Evolutionary conservation across 2,888 invertebrate species (phyloP), one percentile per base, ranked within the genome.

Genomic region (Meghimatium bilineatum): DNA sequence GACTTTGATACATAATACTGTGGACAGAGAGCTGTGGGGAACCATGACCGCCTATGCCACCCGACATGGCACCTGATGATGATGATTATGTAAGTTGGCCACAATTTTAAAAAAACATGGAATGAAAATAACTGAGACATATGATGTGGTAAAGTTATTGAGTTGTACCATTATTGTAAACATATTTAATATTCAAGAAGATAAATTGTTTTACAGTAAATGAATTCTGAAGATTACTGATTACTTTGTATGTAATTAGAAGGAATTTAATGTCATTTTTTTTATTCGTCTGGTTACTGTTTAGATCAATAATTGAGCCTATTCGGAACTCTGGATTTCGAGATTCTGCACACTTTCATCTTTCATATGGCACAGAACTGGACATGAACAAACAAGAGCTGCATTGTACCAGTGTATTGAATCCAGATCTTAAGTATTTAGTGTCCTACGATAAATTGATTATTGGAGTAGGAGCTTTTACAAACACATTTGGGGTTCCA

Each of bases 251-350:
- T 34, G 2, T 20, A 8, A 17, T 34, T 67, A 10, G 12, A 67
- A 34, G n/a, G 32, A 34, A 67, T 67, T 14, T 34, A 67, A 34
- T 32, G 2, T 34, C 32, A 8, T 56, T 56, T 34, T 1, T 34
- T 56, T 44, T 8, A 44, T 67, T 67, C 20, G 12, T 34, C 67
- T 44, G 29, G 10, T 8, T 32, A 10, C 36, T 38, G 26, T 60
- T n/a, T 71, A 93, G 94, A 82, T 94, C 94, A 20, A 93, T 94
- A 69, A 93, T 93, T 77, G 94, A 94, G 85, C 94, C 94, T 52
- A 88, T 94, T 0, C 88, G 94, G 38, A 93, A 94, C 86, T 88
- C 90, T 26, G 91, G 90, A 26, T 94, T 94, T 86, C 88, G 93
- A 20, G 89, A 93, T 82, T 89, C 93, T n/a, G 89, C 90, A 52